Evolutionary conservation across 2,113 vertebrate genomes (phyloP).

Genomic region (Peromyscus leucopus): DNA sequence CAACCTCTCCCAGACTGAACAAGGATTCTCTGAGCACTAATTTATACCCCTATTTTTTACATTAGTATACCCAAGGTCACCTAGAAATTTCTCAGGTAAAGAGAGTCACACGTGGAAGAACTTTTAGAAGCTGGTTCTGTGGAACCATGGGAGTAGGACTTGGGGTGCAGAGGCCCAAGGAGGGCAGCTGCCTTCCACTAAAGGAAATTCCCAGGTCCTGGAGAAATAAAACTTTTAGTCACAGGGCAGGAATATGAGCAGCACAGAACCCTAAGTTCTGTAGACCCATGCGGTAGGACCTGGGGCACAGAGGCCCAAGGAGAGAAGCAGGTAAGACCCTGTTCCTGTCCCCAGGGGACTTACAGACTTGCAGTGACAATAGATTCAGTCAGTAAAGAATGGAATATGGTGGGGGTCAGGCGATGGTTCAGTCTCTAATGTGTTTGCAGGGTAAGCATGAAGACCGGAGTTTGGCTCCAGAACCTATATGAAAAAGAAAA

Average conservation of each 20-base stretch:
- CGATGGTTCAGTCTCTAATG: neutral
- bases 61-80: neutral
- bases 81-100: neutral
- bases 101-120: neutral
- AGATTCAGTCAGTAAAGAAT: conserved; percentile 2
- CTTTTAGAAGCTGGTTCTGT: neutral
- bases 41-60: neutral
- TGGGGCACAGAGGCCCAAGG: neutral
- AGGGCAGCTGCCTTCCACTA: neutral
- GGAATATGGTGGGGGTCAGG: neutral
- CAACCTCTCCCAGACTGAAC: neutral
- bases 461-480: neutral
- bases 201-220: neutral
- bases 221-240: conserved; percentile 8
- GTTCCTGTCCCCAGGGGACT: neutral
- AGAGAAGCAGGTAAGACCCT: neutral
- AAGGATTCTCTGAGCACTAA: conserved; percentile 18
- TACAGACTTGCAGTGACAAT: neutral
- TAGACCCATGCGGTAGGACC: neutral
- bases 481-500: neutral
- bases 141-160: neutral
- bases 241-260: neutral
- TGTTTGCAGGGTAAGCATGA: neutral
- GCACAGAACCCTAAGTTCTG: too few species aligned
- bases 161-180: too few species aligned